A percentile compares a stretch with the other conserved stretches of the same genome.
Evolutionary conservation across 2,113 vertebrate genomes (phyloP).

Genomic region (Scomber japonicus): DNA sequence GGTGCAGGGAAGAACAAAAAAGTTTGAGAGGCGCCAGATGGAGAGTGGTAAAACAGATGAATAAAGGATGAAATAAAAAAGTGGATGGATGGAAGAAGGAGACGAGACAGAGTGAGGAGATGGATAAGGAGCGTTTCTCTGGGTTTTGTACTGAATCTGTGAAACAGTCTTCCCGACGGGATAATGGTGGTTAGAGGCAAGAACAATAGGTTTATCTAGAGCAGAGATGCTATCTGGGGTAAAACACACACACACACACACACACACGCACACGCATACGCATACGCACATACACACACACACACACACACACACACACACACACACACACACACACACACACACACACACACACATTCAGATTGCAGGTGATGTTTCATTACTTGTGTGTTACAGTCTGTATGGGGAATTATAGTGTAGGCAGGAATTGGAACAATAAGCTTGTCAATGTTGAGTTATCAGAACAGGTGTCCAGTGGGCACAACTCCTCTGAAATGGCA

Average conservation of each 20-base stretch:
- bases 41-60: conserved; percentile 62
- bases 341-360: conserved; percentile 32
- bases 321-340: conserved; percentile 41
- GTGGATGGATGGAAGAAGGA: conserved; percentile 42
- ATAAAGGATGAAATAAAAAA: conserved; percentile 60
- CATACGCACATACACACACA: conserved; percentile 24
- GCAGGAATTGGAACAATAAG: conserved; percentile 51
- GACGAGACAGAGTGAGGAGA: conserved; percentile 50
- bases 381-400: conserved; percentile 40
- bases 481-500: conserved; percentile 29
- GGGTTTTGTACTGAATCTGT: conserved; percentile 61
- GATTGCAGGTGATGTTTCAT: conserved; percentile 41
- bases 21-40: conserved; percentile 73
- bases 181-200: conserved; percentile 72
- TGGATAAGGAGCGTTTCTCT: conserved; percentile 62
- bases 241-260: conserved; percentile 41
- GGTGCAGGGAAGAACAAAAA: conserved; percentile 51
- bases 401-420: conserved; percentile 41
- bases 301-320: conserved; percentile 27
- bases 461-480: conserved; percentile 61
- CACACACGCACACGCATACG: conserved; percentile 23
- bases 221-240: conserved; percentile 63
- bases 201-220: conserved; percentile 72
- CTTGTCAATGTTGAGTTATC: conserved; percentile 56
- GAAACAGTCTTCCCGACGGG: conserved; percentile 53